Percentiles rank a stretch among this genome's conserved stretches.
phyloP scores from a whole-genome alignment of 2,797 vertebrate species.

The Enteromius afrohamiltoni region DNA sequence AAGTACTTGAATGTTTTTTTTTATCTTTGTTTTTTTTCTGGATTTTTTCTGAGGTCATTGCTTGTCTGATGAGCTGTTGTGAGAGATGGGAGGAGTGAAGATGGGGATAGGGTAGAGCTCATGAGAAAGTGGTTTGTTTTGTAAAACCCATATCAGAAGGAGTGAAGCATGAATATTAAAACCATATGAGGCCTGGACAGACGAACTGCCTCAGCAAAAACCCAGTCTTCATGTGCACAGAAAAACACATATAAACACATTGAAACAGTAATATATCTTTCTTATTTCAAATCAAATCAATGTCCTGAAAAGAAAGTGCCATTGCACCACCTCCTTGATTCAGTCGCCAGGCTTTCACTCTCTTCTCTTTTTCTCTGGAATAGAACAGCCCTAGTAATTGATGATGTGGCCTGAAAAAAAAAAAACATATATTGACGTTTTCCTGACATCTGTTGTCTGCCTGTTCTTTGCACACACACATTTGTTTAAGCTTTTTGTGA shows the following conservation, averaged over 20 bases:
- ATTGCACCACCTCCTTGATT: conserved; percentile 32
- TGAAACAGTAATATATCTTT: conserved; percentile 29
- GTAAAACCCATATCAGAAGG: conserved; percentile 74
- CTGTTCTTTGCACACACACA: neutral
- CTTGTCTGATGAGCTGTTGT: conserved; percentile 63
- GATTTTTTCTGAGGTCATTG: neutral
- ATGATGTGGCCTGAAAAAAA: conserved; percentile 54
- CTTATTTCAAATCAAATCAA: conserved; percentile 57
- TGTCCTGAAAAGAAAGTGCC: conserved; percentile 38
- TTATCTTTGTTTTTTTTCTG: neutral
- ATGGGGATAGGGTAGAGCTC: conserved; percentile 65
- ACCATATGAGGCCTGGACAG: conserved; percentile 76
- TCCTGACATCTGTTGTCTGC: conserved; percentile 31
- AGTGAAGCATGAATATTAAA: conserved; percentile 77
- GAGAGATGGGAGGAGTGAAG: conserved; percentile 67
- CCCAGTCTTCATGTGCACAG: conserved; percentile 6
- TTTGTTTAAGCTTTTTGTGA: conserved; percentile 10
- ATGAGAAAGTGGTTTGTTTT: conserved; percentile 74
- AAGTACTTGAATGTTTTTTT: neutral
- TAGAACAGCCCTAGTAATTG: conserved; percentile 25
- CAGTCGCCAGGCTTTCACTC: neutral
- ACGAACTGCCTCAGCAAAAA: conserved; percentile 63
- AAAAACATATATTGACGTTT: conserved; percentile 17
- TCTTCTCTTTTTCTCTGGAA: conserved; percentile 16
- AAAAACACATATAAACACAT: conserved; percentile 35